A percentile compares a stretch with the other conserved stretches of the same genome.
Evolutionary conservation across 92 coral and sea anemone genomes (phyloP).

Genomic region (Zoanthus solanderi): DNA sequence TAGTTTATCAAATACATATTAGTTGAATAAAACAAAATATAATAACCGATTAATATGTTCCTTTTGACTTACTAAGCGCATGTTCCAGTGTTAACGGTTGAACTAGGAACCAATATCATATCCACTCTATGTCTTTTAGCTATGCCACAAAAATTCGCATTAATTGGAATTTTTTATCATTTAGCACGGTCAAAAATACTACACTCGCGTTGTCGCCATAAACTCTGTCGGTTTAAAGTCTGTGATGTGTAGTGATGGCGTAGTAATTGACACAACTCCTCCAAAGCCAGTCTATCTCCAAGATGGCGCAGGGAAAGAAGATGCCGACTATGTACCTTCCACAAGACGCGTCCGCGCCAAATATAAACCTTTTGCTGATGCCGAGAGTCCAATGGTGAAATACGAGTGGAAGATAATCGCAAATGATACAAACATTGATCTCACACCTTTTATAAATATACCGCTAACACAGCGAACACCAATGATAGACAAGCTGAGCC

Average conservation of each 20-base stretch:
- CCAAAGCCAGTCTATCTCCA: conserved; percentile 77
- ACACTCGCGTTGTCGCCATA: conserved; percentile 78
- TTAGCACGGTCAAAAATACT: conserved; percentile 80
- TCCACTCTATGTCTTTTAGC: no score
- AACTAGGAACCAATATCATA: no score
- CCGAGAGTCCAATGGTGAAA: conserved; percentile 88
- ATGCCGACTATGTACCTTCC: conserved; percentile 79
- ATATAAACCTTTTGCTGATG: conserved; percentile 73
- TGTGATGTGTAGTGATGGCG: conserved; percentile 96
- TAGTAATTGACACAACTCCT: conserved; percentile 85
- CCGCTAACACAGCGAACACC: conserved; percentile 90
- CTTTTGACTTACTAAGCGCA: no score
- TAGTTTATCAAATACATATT: no score
- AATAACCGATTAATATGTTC: no score
- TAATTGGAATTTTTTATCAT: neutral
- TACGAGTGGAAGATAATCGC: conserved; percentile 87
- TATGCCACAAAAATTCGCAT: neutral
- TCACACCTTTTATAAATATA: conserved; percentile 77
- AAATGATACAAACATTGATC: conserved; percentile 55
- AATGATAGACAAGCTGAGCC: conserved; percentile 77
- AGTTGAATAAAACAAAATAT: no score
- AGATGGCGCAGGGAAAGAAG: conserved; percentile 82
- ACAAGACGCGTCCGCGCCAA: conserved; percentile 83
- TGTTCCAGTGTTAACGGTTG: neutral
- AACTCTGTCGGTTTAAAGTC: conserved; percentile 82